Base-by-base conservation (phyloP, 2,888 invertebrate species). In the Protonemura montana region DNA sequence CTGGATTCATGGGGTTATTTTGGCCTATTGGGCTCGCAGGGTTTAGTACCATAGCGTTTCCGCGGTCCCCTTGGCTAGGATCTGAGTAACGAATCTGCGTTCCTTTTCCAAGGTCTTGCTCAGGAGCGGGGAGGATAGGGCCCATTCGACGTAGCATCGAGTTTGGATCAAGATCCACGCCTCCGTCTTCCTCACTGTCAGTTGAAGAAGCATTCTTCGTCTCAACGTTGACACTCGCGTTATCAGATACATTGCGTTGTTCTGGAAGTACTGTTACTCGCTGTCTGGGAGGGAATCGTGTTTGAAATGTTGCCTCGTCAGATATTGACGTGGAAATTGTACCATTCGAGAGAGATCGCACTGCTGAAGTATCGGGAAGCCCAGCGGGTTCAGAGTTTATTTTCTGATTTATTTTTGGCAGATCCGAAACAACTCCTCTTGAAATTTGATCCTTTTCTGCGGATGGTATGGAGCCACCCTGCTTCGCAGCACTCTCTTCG, bases 261-360 rank as follows among this genome's bases (percentile, higher is more conserved):
- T 13, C 59, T 10, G 59, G 59, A 10, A 59, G 13, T 59, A 59
- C 59, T 21, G 59, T 81, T 30, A 81, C 30, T 81, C 81, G 81
- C n/a, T 84, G 76, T 28, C 84, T 84, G 3, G 84, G 84, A n/a
- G 84, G 84, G 28, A 84, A 84, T 28, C 84, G 26, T 6, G 84
- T 84, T 27, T 84, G 84, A 76, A 84, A 84, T 16, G 29, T 42
- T 76, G 84, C 29, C 41, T 35, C 42, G 28, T 27, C 78, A 28
- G 78, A 28, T 6, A 27, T 26, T 29, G 81, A 29, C 28, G 84
- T 84, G 16, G 76, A 26, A 27, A 28, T 84, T 0, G 84, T 84
- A 27, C 27, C 59, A 25, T 84, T 76, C 1, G 21, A 41, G 7
- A 59, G 21, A 13, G 59, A 10, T 21, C 16, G 59, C 21, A 21